Base-by-base conservation (phyloP, 2,888 invertebrate species). In the Pammene fasciana region DNA sequence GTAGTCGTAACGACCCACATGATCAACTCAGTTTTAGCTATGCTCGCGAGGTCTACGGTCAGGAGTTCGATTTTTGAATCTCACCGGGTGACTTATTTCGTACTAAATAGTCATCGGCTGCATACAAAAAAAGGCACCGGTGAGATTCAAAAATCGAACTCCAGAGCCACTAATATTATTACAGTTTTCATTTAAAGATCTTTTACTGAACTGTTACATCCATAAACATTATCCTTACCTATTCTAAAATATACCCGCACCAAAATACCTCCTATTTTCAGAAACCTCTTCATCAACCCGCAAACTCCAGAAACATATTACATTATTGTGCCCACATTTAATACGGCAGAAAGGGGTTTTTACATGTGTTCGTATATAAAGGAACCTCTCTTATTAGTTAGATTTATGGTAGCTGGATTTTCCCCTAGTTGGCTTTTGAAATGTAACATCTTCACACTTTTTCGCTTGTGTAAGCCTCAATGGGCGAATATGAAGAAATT, bases 401-500 rank as follows among this genome's bases (percentile, higher is more conserved):
- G 80, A 84, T 84, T 83, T 84, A 84, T 81, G 72, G 74, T 67
- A 55, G 70, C 67, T 64, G 78, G 82, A 82, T 82, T 82, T 82
- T 83, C 80, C 73, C 72, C 72, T 76, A 80, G 83, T 82, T 83
- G 82, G 73, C 70, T 74, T 76, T 72, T 64, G 73, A 72, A 74
- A 74, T 74, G 76, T 76, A 74, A 82, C 79, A 78, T 81, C 80
- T 80, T 78, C 79, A 84, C 87, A 84, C 79, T 77, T 79, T 80
- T 75, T 68, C 80, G 78, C 78, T 74, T 70, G 68, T 74, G 70
- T 76, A 73, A 72, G 45, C 78, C 74, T 80, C 81, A 85, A 86
- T 86, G 81, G 82, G 18, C 64, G 57, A 45, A 65, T 52, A 34
- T 18, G 41, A 48, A 56, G 52, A 65, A 68, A 64, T 64, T 52